Base-by-base conservation (phyloP, 2,797 vertebrate genomes). In the Lacerta viridis region DNA sequence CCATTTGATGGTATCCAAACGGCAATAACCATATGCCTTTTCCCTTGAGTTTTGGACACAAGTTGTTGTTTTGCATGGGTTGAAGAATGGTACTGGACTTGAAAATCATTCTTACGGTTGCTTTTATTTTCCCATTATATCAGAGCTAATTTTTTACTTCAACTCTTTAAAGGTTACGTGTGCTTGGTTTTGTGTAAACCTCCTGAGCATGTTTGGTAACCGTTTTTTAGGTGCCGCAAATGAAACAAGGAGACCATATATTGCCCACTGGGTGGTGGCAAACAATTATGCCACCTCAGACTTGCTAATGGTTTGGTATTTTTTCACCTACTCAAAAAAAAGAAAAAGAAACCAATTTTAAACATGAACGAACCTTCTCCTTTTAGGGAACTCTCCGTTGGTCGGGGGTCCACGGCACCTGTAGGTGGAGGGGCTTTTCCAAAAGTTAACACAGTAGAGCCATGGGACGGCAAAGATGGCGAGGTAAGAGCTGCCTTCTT, bases 391-490 rank as follows among this genome's bases (percentile, higher is more conserved):
- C 97, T 99, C 0, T 99, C 99, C 0, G 97, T 99, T 17, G 99
- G 99, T 29, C 98, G 98, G 3, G 98, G 98, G 15, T 99, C 99
- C 1, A 99, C 98, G 3, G 97, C 98, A 71, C 98, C 98, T 1
- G 96, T 99, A 4, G 98, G 97, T 82, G 98, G 98, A 0, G 98
- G 98, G 0, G 82, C 93, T 84, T 98, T 99, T 94, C 98, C 99
- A 61, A 97, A 98, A 95, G 98, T 99, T 92, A 85, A 97, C 82
- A 29, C 93, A 5, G 97, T 98, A 18, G 98, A 99, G 91, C 92
- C 98, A 3, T 99, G 99, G 99, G 98, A 99, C 36, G 99, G 99
- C 90, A 98, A 98, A 95, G 98, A 99, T 55, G 99, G 98, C 69
- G 98, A 99, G 98, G 99, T 99, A 96, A 98, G 97, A 89, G 43